These are phyloP conservation scores for Alfaro cultratus DNA, from an alignment of 2,797 vertebrate genomes.

Conservation along the genomic window DNA sequence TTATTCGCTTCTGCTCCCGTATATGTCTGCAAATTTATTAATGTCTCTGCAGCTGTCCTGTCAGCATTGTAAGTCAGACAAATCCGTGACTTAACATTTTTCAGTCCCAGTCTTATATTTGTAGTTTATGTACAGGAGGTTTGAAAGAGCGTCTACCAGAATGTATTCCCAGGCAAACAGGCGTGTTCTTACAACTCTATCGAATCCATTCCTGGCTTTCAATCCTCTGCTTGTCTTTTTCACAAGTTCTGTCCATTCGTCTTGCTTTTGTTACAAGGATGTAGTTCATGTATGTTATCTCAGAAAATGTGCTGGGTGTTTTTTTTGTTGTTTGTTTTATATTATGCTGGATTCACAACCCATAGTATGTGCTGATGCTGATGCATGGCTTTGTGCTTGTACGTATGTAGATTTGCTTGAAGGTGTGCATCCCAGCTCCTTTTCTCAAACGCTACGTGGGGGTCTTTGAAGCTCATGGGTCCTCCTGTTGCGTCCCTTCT, in stretches of 20 bases:
- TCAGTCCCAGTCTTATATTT: constrained; percentile 59
- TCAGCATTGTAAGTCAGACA: constrained; percentile 43
- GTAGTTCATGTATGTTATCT: constrained; percentile 39
- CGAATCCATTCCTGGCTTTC: constrained; percentile 60
- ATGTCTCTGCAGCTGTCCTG: constrained; percentile 43
- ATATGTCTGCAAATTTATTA: constrained; percentile 29
- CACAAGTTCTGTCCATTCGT: constrained; percentile 61
- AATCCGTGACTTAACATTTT: constrained; percentile 49
- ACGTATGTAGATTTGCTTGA: constrained; percentile 48
- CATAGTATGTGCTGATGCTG: constrained; percentile 56
- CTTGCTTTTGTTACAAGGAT: constrained; percentile 28
- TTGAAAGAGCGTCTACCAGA: constrained; percentile 57
- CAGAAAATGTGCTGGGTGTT: constrained; percentile 33
- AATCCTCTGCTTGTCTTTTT: constrained; percentile 60
- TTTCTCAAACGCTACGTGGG: constrained; percentile 91
- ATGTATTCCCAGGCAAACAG: constrained; percentile 60
- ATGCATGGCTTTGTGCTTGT: constrained; percentile 70
- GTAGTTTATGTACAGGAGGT: constrained; percentile 78
- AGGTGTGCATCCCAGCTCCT: constrained; percentile 34
- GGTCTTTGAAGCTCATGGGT: constrained; percentile 99
- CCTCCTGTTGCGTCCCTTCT: constrained; percentile 98
- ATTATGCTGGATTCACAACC: constrained; percentile 52
- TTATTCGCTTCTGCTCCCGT: constrained; percentile 23
- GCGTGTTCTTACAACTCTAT: constrained; percentile 66
- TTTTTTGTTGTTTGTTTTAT: constrained; percentile 23